Percentiles rank a stretch among this genome's conserved stretches.
Evolutionary conservation across 2,888 invertebrate genomes (phyloP).

Genomic region (Eledona agricola): DNA sequence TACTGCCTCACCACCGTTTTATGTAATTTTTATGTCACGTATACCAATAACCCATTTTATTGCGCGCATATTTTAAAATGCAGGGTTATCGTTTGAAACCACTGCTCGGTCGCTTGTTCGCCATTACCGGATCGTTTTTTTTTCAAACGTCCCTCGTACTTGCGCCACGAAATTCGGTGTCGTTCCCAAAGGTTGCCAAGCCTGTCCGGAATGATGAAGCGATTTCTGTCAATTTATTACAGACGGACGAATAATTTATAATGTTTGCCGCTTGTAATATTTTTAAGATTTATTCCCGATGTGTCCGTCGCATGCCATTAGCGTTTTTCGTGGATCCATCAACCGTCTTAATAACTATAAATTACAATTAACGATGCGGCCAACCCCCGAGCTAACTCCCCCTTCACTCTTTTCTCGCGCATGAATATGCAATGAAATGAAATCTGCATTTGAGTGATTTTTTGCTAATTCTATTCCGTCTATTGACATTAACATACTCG

Average conservation of each 20-base stretch:
- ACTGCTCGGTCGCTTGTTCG: too few relatives aligned
- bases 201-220: constrained; percentile 42
- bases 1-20: constrained; percentile 43
- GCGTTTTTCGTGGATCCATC: constrained; percentile 16
- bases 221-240: constrained; percentile 40
- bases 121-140: too few relatives aligned
- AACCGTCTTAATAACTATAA: constrained; percentile 19
- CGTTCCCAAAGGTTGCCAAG: constrained; percentile 40
- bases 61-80: constrained; percentile 35
- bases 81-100: constrained; percentile 18
- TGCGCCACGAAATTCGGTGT: constrained; percentile 37
- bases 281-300: constrained; percentile 35
- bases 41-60: constrained; percentile 42
- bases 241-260: constrained; percentile 36
- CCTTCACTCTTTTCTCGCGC: too few relatives aligned
- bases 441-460: too few relatives aligned
- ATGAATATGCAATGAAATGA: too few relatives aligned
- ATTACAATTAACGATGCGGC: constrained; percentile 28
- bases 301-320: constrained; percentile 30
- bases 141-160: too few relatives aligned
- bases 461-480: too few relatives aligned
- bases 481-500: constrained; percentile 18
- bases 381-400: too few relatives aligned
- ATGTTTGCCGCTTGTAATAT: constrained; percentile 31
- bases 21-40: constrained; percentile 46